Percentiles rank a stretch among this genome's conserved stretches.
Evolutionary conservation across 2,888 invertebrate species (phyloP).

Genomic region (Heteromyza rotundicornis): DNA sequence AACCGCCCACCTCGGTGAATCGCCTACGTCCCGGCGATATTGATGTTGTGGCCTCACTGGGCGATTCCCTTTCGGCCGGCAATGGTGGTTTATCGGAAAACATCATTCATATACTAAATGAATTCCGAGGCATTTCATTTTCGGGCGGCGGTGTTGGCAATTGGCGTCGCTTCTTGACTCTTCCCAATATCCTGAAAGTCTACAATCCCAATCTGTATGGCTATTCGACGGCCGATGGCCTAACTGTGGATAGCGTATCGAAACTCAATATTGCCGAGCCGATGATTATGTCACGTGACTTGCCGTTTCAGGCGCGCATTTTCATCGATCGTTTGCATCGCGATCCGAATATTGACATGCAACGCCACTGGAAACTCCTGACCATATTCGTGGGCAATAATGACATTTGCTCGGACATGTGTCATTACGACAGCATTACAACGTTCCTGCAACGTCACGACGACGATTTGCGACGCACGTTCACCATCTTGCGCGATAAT

Average conservation of each 20-base stretch:
- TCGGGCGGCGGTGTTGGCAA: conserved; percentile 64
- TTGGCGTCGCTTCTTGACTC: conserved; percentile 65
- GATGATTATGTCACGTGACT: conserved; percentile 52
- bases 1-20: conserved; percentile 65
- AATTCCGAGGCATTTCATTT: conserved; percentile 64
- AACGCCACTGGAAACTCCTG: conserved; percentile 69
- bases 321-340: conserved; percentile 46
- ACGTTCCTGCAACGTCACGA: conserved; percentile 62
- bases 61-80: conserved; percentile 69
- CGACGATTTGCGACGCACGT: conserved; percentile 61
- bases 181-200: conserved; percentile 69
- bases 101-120: conserved; percentile 62
- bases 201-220: conserved; percentile 72
- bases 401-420: conserved; percentile 68
- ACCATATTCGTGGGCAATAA: conserved; percentile 68
- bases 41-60: conserved; percentile 67
- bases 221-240: conserved; percentile 53
- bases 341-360: conserved; percentile 62
- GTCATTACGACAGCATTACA: conserved; percentile 61
- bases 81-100: conserved; percentile 64
- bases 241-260: conserved; percentile 42
- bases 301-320: conserved; percentile 46
- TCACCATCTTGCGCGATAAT: conserved; percentile 65
- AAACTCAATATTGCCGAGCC: conserved; percentile 57
- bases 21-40: conserved; percentile 67